A percentile compares a stretch with the other conserved stretches of the same genome.
phyloP scores from a whole-genome alignment of 2,888 invertebrate species.

The Scaptodrosophila latifasciaeformis region DNA sequence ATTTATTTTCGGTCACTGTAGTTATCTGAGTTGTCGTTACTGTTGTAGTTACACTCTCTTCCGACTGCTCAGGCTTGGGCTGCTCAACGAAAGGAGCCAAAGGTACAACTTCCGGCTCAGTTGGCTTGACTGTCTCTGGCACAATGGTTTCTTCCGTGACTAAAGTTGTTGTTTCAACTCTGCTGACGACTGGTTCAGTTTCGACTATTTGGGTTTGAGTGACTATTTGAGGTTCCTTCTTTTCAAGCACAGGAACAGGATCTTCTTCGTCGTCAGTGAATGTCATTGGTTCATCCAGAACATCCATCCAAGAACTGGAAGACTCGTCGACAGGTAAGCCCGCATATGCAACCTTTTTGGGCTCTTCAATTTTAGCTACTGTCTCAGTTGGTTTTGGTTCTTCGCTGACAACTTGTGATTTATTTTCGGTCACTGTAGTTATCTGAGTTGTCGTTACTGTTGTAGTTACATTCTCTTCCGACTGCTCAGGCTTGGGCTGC shows the following conservation, averaged over 20 bases:
- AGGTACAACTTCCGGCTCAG: neutral
- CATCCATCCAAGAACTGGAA: conserved; percentile 69
- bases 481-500: neutral
- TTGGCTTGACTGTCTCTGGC: too few species aligned
- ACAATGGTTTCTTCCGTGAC: too few species aligned
- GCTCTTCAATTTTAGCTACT: neutral
- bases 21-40: neutral
- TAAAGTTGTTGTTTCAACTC: too few species aligned
- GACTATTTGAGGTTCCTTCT: neutral
- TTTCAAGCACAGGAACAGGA: neutral
- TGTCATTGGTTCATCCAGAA: conserved; percentile 55
- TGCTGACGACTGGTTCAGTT: neutral
- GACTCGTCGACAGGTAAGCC: conserved; percentile 67
- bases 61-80: neutral
- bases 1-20: neutral
- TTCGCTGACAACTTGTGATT: neutral
- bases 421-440: conserved; percentile 1
- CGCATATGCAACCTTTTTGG: conserved; percentile 54
- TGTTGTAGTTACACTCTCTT: neutral
- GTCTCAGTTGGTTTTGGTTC: neutral
- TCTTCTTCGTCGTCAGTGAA: conserved; percentile 47
- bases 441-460: neutral
- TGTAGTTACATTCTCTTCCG: conserved; percentile 4
- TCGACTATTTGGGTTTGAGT: neutral
- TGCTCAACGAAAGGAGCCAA: too few species aligned